These are phyloP conservation scores for Diceros bicornis DNA, from an alignment of 2,797 vertebrate species.

Conservation along the genomic window DNA sequence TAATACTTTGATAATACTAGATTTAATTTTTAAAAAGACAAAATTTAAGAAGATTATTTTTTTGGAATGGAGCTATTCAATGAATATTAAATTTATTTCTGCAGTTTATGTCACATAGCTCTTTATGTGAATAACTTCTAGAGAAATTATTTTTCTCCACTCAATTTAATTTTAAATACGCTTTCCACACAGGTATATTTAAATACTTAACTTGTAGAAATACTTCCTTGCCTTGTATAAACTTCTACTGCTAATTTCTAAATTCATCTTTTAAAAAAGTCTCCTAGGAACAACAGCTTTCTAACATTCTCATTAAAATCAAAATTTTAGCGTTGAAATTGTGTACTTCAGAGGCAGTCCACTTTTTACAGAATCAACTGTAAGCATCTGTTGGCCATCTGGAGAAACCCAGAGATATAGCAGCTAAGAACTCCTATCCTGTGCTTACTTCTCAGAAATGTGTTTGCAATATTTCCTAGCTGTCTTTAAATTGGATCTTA, in stretches of 20 bases:
- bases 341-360: not conserved
- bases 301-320: constrained; percentile 31
- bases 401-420: not conserved
- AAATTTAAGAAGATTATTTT: not conserved
- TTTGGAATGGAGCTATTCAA: not conserved
- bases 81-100: constrained; percentile 5
- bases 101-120: not conserved
- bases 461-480: not conserved
- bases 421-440: not conserved
- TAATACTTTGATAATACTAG: not conserved
- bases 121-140: constrained; percentile 9
- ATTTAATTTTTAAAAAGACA: not conserved
- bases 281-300: not conserved
- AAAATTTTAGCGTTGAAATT: not conserved
- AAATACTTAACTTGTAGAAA: constrained; percentile 12
- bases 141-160: not conserved
- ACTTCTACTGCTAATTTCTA: not conserved
- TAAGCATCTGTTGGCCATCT: constrained; percentile 11
- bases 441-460: not conserved
- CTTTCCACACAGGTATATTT: not conserved
- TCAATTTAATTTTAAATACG: constrained; percentile 7
- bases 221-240: not conserved
- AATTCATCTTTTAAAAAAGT: not conserved
- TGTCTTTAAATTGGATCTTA: not conserved
- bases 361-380: not conserved